Base-by-base conservation (phyloP, 1,140 invertebrate genomes). In the Zaprionus camerounensis region DNA sequence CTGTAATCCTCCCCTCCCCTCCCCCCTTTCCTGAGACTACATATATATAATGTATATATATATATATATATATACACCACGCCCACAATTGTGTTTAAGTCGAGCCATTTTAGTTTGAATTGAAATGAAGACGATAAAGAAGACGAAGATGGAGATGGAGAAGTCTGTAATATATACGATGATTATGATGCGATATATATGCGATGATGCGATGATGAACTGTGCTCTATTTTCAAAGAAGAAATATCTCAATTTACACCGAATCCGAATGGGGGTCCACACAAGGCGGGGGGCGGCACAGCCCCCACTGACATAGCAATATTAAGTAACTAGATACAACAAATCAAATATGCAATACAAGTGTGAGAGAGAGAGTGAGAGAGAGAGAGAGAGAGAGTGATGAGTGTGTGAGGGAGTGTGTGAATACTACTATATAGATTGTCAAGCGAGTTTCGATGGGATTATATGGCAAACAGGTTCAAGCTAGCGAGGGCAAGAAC, bases 181-280 rank as follows among this genome's bases (percentile, higher is more conserved):
- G 41, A 46, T 46, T 44, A 44, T 22, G 62, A 51, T 34, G 24
- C 38, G 24, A 24, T 24, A 28, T 28, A 34, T 34, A 34, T 31
- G 26, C 26, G 5, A 28, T 6, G 26, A 11, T 31, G 31, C 31
- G 31, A 31, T 34, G 31, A 34, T 34, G 31, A 34, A 53, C 61
- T 63, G 26, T 49, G 56, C 24, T 67, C 41, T 67, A 44, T 46
- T 46, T 46, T 46, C 41, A n/a, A 55, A 70, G 31, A 34, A 41
- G 20, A 68, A 59, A 76, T 76, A 76, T 76, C 68, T 76, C 68
- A 76, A 71, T 65, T 53, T 71, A 76, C 59, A 71, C 59, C 15
- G 38, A 69, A 69, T 55, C 34, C 57, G 31, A 34, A n/a, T 67
- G 64, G 57, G 59, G 53, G 41, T 58, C 31, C 62, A 59, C 49